These are phyloP conservation scores for Galbula dea DNA, from an alignment of 2,113 vertebrate genomes.

Conservation along the genomic window DNA sequence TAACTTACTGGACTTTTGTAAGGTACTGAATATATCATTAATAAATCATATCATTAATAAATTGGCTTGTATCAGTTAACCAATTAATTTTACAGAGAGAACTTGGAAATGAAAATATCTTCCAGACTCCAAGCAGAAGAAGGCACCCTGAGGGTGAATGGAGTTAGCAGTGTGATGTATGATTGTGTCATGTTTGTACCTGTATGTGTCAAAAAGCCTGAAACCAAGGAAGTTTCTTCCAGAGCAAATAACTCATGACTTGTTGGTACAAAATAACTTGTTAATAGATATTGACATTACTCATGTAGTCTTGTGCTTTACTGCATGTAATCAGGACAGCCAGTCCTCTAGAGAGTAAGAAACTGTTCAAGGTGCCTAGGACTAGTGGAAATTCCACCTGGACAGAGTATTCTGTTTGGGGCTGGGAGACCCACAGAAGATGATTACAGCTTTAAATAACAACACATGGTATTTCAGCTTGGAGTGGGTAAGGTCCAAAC, in stretches of 20 bases:
- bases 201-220: neutral
- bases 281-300: neutral
- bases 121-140: neutral
- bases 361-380: neutral
- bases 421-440: neutral
- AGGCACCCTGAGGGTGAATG: neutral
- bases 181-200: neutral
- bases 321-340: neutral
- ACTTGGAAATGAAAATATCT: neutral
- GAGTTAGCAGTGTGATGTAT: neutral
- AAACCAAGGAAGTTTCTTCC: neutral
- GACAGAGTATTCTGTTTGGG: neutral
- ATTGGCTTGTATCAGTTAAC: neutral
- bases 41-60: neutral
- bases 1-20: neutral
- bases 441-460: neutral
- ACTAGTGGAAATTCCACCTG: neutral
- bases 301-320: neutral
- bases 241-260: neutral
- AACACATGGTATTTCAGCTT: neutral
- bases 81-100: constrained; percentile 3
- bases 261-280: neutral
- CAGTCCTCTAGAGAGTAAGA: neutral
- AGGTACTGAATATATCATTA: neutral
- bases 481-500: neutral